Evolutionary conservation across 2,113 vertebrate genomes (phyloP), one percentile per base, ranked within the genome.

Genomic region (Gasterosteus nipponicus): DNA sequence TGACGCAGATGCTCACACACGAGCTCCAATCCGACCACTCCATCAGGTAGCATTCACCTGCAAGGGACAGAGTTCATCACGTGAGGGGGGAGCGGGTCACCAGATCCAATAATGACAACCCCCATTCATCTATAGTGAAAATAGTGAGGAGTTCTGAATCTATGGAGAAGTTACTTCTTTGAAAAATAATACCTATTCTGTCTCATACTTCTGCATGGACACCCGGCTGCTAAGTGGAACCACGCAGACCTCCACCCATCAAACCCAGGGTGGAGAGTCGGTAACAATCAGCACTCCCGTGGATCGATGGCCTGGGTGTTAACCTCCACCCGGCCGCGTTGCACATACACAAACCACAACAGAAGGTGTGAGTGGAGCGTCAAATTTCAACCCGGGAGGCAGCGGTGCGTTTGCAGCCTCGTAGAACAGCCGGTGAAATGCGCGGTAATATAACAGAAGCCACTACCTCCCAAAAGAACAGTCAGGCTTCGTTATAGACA

Each of bases 41-140:
- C 89, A 96, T 96, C 89, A 99, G 93, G 80, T 99, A 99, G 87
- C 98, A 99, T 75, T 99, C 98, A 33, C 97, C 98, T 99, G 92
- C 15, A 64, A 56, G 16, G 53, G 39, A 66, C 22, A 56, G 0
- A 19, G 39, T 0, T n/a, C 8, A 42, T 49, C 9, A 35, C 26
- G 44, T 31, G 2, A 69, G 41, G 7, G n/a, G 15, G 22, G 39
- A 29, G n/a, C 29, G 12, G n/a, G 44, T 6, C 59, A 59, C 10
- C 41, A 29, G 57, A 51, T 10, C 9, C 49, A 22, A 44, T 1
- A 9, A 3, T 41, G 22, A 29, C 33, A 33, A n/a, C 33, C 33
- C 33, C 33, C 33, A 33, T 53, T 53, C 8, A 67, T 66, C 7
- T 1, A 39, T 19, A n/a, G 38, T 51, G 11, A 14, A 8, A n/a